Conservation (phyloP, 92 coral and sea anemone species). For the Paramuricea clavata region DNA sequence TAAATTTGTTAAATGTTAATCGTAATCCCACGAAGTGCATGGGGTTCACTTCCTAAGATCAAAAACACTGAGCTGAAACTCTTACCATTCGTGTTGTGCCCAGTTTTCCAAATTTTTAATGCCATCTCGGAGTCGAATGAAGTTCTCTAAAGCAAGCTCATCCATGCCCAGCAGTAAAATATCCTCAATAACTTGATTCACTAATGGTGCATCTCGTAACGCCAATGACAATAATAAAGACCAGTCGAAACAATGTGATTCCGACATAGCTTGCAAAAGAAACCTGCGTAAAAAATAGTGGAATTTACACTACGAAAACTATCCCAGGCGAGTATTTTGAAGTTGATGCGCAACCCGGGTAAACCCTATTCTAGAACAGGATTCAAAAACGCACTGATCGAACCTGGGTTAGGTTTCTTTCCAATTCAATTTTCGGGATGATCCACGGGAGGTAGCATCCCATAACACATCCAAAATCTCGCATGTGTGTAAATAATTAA, state of each 20-base stretch:
- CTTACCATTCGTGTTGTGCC: conserved; percentile 96
- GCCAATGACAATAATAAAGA: conserved; percentile 84
- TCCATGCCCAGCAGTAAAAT: conserved; percentile 61
- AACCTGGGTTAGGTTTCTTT: too few species aligned
- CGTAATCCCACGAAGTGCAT: too few species aligned
- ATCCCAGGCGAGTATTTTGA: too few species aligned
- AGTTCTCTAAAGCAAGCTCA: conserved; percentile 74
- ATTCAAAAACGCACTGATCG: too few species aligned
- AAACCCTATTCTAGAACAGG: not conserved
- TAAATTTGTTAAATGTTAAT: too few species aligned
- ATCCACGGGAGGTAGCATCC: too few species aligned
- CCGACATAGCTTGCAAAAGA: conserved; percentile 82
- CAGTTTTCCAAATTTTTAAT: conserved; percentile 83
- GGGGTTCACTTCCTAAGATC: too few species aligned
- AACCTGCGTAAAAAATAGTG: conserved; percentile 56
- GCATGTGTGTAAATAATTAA: too few species aligned
- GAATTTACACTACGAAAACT: not conserved
- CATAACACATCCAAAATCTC: too few species aligned
- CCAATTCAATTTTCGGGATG: too few species aligned
- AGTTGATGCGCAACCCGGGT: too few species aligned
- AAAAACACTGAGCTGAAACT: not conserved
- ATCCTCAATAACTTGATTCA: conserved; percentile 81
- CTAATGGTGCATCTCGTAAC: conserved; percentile 85
- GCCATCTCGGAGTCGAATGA: conserved; percentile 85
- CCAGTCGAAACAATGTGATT: conserved; percentile 96